Conservation (phyloP, 2,888 invertebrate species). For the Timandra comae region DNA sequence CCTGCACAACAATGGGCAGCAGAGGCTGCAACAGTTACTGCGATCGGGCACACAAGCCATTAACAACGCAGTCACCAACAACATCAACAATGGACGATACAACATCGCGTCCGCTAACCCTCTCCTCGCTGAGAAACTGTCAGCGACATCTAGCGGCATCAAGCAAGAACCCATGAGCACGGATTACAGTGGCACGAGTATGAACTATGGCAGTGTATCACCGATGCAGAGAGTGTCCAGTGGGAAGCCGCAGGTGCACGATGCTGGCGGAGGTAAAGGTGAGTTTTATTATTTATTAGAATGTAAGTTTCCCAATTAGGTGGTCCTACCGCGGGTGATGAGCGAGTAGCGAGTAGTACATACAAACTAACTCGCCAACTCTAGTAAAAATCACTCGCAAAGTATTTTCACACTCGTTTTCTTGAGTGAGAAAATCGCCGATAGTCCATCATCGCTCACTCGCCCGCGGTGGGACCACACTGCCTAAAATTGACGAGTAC, state of each 20-base stretch:
- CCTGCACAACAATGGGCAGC: constrained; percentile 62
- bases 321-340: no score
- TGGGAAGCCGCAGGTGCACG: constrained; percentile 71
- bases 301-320: no score
- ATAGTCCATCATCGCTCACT: no score
- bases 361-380: no score
- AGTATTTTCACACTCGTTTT: no score
- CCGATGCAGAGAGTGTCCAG: constrained; percentile 74
- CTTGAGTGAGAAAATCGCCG: no score
- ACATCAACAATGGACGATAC: constrained; percentile 79
- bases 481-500: no score
- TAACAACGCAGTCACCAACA: constrained; percentile 62
- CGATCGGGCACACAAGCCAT: constrained; percentile 68
- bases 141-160: constrained; percentile 84
- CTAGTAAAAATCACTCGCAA: no score
- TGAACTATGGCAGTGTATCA: constrained; percentile 70
- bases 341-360: no score
- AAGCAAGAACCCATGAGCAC: constrained; percentile 72
- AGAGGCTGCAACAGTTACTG: constrained; percentile 62
- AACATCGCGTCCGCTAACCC: constrained; percentile 92
- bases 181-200: constrained; percentile 68
- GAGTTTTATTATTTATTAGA: constrained; percentile 33
- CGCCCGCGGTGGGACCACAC: no score
- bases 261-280: constrained; percentile 77
- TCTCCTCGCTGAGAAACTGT: constrained; percentile 86